Percentiles rank a stretch among this genome's conserved stretches.
Conservation (phyloP, 92 coral and sea anemone genomes). For the Siderastrea siderea region DNA sequence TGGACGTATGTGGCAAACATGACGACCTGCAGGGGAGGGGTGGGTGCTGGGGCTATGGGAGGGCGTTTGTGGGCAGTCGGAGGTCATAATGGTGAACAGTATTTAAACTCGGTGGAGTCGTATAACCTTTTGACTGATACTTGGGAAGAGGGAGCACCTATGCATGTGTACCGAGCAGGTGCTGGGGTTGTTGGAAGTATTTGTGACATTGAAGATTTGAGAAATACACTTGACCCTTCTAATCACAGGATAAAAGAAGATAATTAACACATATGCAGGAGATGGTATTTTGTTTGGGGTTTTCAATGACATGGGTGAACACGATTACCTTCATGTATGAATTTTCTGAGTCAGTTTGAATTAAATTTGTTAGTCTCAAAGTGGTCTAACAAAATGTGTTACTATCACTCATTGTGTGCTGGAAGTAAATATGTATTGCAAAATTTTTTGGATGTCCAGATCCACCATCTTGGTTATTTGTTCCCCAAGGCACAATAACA, state of each 20-base stretch:
- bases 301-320: too few species aligned
- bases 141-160: constrained; percentile 90
- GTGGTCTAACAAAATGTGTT: too few species aligned
- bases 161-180: constrained; percentile 95
- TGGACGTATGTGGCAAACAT: constrained; percentile 93
- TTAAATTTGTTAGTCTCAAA: too few species aligned
- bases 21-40: constrained; percentile 97
- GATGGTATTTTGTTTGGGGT: too few species aligned
- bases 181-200: constrained; percentile 93
- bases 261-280: neutral
- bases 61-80: constrained; percentile 97
- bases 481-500: too few species aligned
- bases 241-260: constrained; percentile 27
- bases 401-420: too few species aligned
- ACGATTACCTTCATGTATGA: too few species aligned
- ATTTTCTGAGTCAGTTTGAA: too few species aligned
- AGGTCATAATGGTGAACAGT: constrained; percentile 95
- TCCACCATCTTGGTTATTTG: too few species aligned
- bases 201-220: constrained; percentile 81
- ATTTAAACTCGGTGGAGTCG: constrained; percentile 92
- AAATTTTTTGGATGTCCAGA: too few species aligned
- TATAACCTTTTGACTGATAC: constrained; percentile 80
- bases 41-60: constrained; percentile 96
- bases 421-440: too few species aligned
- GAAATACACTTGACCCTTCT: constrained; percentile 60